These are phyloP conservation scores for Troglohyphantes excavatus DNA, from an alignment of 2,888 invertebrate genomes.

Conservation along the genomic window DNA sequence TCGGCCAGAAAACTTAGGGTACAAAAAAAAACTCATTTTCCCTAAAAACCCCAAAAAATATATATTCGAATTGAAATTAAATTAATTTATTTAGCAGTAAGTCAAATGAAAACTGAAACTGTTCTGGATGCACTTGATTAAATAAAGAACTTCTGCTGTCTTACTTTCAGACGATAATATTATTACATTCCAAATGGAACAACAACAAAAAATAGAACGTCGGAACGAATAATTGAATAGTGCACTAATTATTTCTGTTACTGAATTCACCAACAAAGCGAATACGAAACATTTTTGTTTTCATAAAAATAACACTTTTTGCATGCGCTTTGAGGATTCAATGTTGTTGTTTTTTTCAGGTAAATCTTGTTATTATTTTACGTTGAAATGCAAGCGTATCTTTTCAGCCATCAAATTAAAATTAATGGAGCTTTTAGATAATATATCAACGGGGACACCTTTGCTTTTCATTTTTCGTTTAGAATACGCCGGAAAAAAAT, in stretches of 20 bases:
- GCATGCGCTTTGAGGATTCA: background rate
- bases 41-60: background rate
- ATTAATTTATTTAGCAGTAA: background rate
- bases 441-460: background rate
- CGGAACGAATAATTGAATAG: slow-evolving; percentile 12
- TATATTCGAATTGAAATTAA: background rate
- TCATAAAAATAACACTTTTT: background rate
- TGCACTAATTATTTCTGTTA: slow-evolving; percentile 14
- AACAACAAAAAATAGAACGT: background rate
- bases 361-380: background rate
- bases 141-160: background rate
- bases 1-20: background rate
- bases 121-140: background rate
- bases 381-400: background rate
- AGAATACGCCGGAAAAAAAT: background rate
- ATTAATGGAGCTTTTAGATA: background rate
- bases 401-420: background rate
- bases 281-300: slow-evolving; percentile 1
- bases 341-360: background rate
- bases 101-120: background rate
- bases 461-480: background rate
- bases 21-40: background rate
- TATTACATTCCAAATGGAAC: background rate
- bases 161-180: background rate
- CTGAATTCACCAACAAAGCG: background rate